Base-by-base conservation (phyloP, 2,113 vertebrate genomes). In the Manacus vitellinus region DNA sequence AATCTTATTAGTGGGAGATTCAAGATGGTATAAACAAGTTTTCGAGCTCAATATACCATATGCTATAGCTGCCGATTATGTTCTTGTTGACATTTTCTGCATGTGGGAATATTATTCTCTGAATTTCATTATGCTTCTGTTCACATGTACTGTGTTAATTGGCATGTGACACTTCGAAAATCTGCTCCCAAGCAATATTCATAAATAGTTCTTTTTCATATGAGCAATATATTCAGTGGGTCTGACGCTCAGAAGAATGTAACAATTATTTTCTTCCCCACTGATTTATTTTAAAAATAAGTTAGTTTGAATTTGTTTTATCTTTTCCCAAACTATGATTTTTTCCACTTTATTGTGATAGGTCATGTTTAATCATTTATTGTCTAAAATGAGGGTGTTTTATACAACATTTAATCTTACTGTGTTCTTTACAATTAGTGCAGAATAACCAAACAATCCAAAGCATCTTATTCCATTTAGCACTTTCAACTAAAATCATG, bases 71-170 rank as follows among this genome's bases (percentile, higher is more conserved):
- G 67, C 43, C 25, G 14, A 78, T 95, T 95, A 96, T 90, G 73
- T 95, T 96, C 88, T 89, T 92, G 78, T 95, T 97, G 95, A 95
- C 92, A 96, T 97, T 97, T 97, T 83, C 88, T 96, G 61, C 68
- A 63, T 87, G 74, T 83, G 91, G 72, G 92, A 95, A 95, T 96
- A 92, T 94, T 94, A 96, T 90, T 33, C 17, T 95, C 68, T 95
- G 71, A 85, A 86, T 93, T 93, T 97, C 81, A 95, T 95, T 96
- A 83, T 68, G 59, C 71, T 92, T 95, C 67, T 82, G 61, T 95
- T 96, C 94, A 93, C 92, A 93, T 93, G 94, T 79, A 72, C 84
- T 74, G 63, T 76, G 73, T 93, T 97, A 97, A 97, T 93, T 96
- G 95, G 84, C 93, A 97, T 91, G 85, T 95, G 95, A 91, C 85